Evolutionary conservation across 2,888 invertebrate species (phyloP).

Genomic region (Cybosia mesomella): DNA sequence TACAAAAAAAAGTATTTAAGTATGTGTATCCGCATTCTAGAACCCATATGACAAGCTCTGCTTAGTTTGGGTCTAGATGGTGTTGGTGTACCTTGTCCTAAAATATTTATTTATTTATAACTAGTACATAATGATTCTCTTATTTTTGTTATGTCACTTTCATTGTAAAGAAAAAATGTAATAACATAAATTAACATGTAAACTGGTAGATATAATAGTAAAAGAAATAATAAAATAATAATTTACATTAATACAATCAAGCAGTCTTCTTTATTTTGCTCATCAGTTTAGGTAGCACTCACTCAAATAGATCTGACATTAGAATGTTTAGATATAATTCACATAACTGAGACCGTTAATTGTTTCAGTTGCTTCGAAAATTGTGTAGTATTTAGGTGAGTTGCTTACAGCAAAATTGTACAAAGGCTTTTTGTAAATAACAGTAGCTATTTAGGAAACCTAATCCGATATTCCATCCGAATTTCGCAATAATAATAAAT

Average conservation of each 20-base stretch:
- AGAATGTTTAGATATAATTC: background rate
- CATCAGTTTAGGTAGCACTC: background rate
- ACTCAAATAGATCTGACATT: background rate
- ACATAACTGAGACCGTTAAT: slow-evolving; percentile 63
- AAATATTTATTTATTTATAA: too few species aligned
- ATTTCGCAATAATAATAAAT: background rate
- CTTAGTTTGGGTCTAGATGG: too few species aligned
- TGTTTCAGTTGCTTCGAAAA: slow-evolving; percentile 85
- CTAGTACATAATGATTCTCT: too few species aligned
- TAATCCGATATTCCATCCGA: background rate
- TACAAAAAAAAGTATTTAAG: too few species aligned
- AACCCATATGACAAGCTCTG: too few species aligned
- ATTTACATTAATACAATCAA: too few species aligned
- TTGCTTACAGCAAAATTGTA: slow-evolving; percentile 50
- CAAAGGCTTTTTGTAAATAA: slow-evolving; percentile 51
- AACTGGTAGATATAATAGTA: too few species aligned
- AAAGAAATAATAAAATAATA: too few species aligned
- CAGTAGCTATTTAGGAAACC: slow-evolving; percentile 24
- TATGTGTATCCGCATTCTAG: too few species aligned
- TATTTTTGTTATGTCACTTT: background rate
- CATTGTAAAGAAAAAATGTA: background rate
- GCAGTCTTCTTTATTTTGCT: slow-evolving; percentile 1
- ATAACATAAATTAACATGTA: background rate
- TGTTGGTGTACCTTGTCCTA: too few species aligned
- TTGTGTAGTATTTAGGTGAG: slow-evolving; percentile 79